Percentiles rank a stretch among this genome's conserved stretches.
phyloP scores from a whole-genome alignment of 1,140 invertebrate genomes.

The Pseudomyrmex flavicornis region DNA sequence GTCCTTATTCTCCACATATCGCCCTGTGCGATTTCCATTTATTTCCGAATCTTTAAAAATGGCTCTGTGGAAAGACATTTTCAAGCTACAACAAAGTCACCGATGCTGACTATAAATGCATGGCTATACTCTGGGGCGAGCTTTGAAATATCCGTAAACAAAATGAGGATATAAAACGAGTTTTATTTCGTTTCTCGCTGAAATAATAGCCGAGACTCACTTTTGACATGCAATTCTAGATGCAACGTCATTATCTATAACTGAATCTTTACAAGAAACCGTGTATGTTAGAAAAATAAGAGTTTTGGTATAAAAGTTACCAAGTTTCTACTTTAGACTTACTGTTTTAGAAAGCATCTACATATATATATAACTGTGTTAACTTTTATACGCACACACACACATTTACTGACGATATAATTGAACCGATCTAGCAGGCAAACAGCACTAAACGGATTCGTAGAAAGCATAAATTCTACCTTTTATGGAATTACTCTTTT shows the following conservation, averaged over 20 bases:
- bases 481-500: conserved; percentile 79
- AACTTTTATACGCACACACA: not conserved
- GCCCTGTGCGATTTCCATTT: no score
- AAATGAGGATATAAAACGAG: conserved; percentile 1
- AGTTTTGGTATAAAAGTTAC: conserved; percentile 41
- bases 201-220: conserved; percentile 21
- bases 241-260: conserved; percentile 31
- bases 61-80: no score
- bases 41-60: no score
- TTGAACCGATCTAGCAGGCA: conserved; percentile 72
- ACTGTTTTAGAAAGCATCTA: conserved; percentile 35
- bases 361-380: not conserved
- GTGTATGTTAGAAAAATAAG: not conserved
- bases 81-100: no score
- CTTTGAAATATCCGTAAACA: not conserved
- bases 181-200: not conserved
- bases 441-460: conserved; percentile 80
- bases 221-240: conserved; percentile 57
- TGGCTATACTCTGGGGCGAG: not conserved
- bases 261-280: conserved; percentile 51
- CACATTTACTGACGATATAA: conserved; percentile 59
- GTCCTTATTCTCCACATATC: no score
- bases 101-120: not conserved
- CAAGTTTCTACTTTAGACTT: not conserved
- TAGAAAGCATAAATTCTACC: conserved; percentile 76